Base-by-base conservation (phyloP, 2,888 invertebrate species). In the Phaedon cochleariae region DNA sequence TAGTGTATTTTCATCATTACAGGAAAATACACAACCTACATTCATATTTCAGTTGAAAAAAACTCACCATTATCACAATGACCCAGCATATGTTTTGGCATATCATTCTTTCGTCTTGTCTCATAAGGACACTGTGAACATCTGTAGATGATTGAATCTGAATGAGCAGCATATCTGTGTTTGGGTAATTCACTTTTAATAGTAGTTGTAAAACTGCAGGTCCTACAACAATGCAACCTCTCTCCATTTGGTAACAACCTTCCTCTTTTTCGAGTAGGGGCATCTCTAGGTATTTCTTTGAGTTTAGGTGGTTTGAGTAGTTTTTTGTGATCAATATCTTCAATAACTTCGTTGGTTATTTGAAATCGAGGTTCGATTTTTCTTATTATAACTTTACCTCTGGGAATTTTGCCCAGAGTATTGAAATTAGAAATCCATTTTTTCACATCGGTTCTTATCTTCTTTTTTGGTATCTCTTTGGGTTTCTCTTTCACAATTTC, bases 31-130 rank as follows among this genome's bases (percentile, higher is more conserved):
- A n/a, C n/a, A n/a, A n/a, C n/a, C n/a, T n/a, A n/a, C n/a, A 46
- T 49, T 18, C 15, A 31, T 31, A 18, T 22, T 52, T 46, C 29
- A 22, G 12, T 18, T n/a, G n/a, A n/a, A n/a, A 34, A 22, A 49
- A 12, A 59, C 59, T 48, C 65, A 73, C 73, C 73, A 55, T 71
- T 61, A n/a, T 55, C 67, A 29, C 68, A 69, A 52, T 76, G 76
- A 21, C 72, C 71, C 51, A 76, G 45, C 70, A 75, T 69, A 55
- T 76, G 76, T 18, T 76, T 76, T 1, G 73, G 70, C 66, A 76
- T 66, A 57, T 76, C 75, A 54, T 74, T 73, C 49, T 76, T 76
- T 51, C 75, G 67, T 63, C 75, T 76, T 5, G 76, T 76, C 57
- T 72, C 63, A 65, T 76, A 76, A 0, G 68, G 60, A 52, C 76